These are phyloP conservation scores for Hiodon tergisus DNA, from an alignment of 2,113 vertebrate species.

Conservation along the genomic window DNA sequence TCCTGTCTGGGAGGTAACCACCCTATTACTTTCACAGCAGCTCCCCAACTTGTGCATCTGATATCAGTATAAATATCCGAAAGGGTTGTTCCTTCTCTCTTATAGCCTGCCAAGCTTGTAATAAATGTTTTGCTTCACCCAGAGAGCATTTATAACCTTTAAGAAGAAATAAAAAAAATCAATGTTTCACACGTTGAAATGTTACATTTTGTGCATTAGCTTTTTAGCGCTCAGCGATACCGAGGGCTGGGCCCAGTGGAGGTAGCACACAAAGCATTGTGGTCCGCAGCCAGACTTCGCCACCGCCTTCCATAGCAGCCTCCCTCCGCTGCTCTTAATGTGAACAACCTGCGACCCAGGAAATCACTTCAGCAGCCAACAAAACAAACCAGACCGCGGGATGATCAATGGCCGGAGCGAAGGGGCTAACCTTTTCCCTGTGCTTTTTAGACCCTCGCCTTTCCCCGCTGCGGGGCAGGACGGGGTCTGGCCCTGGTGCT, in stretches of 20 bases:
- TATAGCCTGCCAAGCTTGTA: too few species aligned
- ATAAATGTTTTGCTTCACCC: too few species aligned
- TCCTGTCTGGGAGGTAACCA: too few species aligned
- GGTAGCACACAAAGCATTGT: not conserved
- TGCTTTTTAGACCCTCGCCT: not conserved
- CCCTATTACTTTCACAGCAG: too few species aligned
- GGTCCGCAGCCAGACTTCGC: too few species aligned
- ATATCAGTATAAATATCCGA: too few species aligned
- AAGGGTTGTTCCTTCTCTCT: too few species aligned
- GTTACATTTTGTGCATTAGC: not conserved
- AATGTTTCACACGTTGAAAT: not conserved
- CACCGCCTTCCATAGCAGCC: not conserved
- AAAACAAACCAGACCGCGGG: not conserved
- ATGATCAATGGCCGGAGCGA: not conserved
- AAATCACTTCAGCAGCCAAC: conserved; percentile 8
- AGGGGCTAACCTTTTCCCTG: conserved; percentile 6
- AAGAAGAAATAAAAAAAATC: not conserved
- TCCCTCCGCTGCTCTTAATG: not conserved
- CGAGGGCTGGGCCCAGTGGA: not conserved
- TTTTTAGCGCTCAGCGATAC: not conserved
- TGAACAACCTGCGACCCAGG: not conserved
- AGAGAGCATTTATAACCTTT: too few species aligned
- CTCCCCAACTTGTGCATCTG: too few species aligned
- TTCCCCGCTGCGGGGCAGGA: not conserved
- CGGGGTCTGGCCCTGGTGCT: not conserved